These are phyloP conservation scores for Pocota personata DNA, from an alignment of 2,888 invertebrate genomes.

Conservation along the genomic window DNA sequence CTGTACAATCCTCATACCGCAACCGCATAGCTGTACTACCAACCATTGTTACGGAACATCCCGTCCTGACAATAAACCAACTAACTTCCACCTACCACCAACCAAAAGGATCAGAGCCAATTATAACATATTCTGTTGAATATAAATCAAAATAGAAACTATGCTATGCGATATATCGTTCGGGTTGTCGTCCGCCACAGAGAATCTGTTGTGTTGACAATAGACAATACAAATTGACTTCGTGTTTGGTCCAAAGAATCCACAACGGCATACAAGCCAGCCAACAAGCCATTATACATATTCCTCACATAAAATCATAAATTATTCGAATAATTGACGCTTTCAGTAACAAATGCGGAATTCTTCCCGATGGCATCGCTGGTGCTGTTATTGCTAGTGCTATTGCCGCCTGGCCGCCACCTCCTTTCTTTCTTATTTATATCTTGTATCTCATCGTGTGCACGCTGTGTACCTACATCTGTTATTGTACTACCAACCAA, in stretches of 20 bases:
- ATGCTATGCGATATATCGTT: conserved; percentile 71
- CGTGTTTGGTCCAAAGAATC: conserved; percentile 69
- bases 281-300: conserved; percentile 74
- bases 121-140: conserved; percentile 71
- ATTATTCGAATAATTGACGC: conserved; percentile 82
- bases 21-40: conserved; percentile 15
- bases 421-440: conserved; percentile 61
- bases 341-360: conserved; percentile 78
- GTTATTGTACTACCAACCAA: conserved; percentile 40
- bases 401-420: conserved; percentile 24
- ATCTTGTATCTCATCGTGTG: conserved; percentile 68
- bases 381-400: background rate
- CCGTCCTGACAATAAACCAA: conserved; percentile 62
- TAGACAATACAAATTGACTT: conserved; percentile 74
- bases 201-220: conserved; percentile 72
- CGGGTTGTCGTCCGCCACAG: conserved; percentile 68
- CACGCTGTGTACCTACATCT: conserved; percentile 63
- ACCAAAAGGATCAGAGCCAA: conserved; percentile 30
- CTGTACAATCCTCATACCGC: conserved; percentile 23
- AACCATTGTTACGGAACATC: conserved; percentile 61
- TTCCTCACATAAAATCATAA: conserved; percentile 82
- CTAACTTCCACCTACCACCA: background rate
- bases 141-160: conserved; percentile 74
- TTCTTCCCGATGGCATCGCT: conserved; percentile 68
- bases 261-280: conserved; percentile 36